Evolutionary conservation across 2,113 vertebrate genomes (phyloP), one percentile per base, ranked within the genome.

Genomic region (Apteryx owenii): DNA sequence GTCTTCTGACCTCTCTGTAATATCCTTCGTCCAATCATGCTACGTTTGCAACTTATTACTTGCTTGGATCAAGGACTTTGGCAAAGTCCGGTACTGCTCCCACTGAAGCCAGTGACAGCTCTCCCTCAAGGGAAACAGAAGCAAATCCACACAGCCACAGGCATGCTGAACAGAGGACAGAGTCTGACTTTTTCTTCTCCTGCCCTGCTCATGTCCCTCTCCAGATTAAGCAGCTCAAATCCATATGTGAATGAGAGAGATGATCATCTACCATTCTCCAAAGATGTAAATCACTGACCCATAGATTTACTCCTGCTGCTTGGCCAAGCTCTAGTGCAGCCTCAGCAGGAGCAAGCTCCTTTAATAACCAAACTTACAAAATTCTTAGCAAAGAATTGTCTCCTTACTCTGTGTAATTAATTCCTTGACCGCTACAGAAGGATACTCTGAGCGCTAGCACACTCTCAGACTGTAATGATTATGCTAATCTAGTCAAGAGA

Each of bases 401-500:
- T 88, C 26, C 88, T 50, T 71, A 53, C 46, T 89, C n/a, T 1
- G 28, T 72, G 31, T 70, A 83, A 96, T 96, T 88, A 93, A 96
- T 94, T 83, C 90, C 46, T 81, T 96, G 91, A 94, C 88, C 10
- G 8, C 68, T 93, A 20, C 88, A 65, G 88, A 88, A 96, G 93
- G 90, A 46, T 93, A 36, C 26, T 38, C 54, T 18, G 58, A 72
- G 79, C 62, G 81, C 84, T 92, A 53, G 80, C 29, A 38, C 38
- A 21, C 64, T 80, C 81, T 60, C 40, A 58, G 79, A 12, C 58
- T 62, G 53, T 70, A 96, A 95, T 85, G 90, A 93, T 95, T 90
- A 97, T 96, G 90, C 60, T 96, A 94, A 97, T 93, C 62, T 26
- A 72, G 78, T 44, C 62, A 73, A 73, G 58, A 88, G 72, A 48